Percentiles rank a stretch among this genome's conserved stretches.
These are phyloP conservation scores for Danio tinwini DNA, from an alignment of 2,797 vertebrate genomes.

Conservation along the genomic window DNA sequence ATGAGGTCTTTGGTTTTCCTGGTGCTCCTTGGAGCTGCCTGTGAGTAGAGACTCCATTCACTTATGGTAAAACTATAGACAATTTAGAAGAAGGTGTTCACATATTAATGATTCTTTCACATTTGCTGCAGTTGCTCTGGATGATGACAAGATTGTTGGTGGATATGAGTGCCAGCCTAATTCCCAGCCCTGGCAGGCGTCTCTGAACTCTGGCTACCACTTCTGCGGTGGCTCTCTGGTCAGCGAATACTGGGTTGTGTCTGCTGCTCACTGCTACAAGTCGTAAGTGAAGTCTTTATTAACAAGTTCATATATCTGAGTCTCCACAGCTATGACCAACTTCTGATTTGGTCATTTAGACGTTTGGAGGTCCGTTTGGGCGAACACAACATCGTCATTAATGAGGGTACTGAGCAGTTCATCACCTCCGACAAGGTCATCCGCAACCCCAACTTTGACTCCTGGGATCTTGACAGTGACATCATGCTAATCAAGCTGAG, in stretches of 20 bases:
- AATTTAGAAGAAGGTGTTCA: not conserved
- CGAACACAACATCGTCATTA: conserved; percentile 72
- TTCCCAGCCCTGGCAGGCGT: conserved; percentile 67
- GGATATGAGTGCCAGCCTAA: conserved; percentile 63
- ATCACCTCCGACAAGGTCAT: conserved; percentile 75
- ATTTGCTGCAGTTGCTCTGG: conserved; percentile 57
- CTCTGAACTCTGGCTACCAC: conserved; percentile 61
- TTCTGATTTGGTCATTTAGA: conserved; percentile 60
- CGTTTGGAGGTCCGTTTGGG: conserved; percentile 82
- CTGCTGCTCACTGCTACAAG: conserved; percentile 69
- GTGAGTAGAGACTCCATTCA: conserved; percentile 61
- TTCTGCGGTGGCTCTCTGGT: conserved; percentile 69
- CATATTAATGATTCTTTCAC: not conserved
- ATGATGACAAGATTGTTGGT: conserved; percentile 69
- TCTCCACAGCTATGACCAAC: conserved; percentile 12
- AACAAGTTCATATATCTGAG: not conserved
- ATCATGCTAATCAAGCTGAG: conserved; percentile 87
- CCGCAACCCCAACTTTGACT: conserved; percentile 70
- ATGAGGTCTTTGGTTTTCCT: conserved; percentile 72
- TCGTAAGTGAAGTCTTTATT: conserved; percentile 56
- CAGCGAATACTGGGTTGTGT: conserved; percentile 66
- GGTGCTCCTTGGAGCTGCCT: conserved; percentile 76
- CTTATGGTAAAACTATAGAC: not conserved
- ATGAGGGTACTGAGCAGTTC: conserved; percentile 76
- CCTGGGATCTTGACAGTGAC: conserved; percentile 78